Percentiles rank a stretch among this genome's conserved stretches.
phyloP scores from a whole-genome alignment of 1,140 invertebrate genomes.

The Drosophila teissieri region DNA sequence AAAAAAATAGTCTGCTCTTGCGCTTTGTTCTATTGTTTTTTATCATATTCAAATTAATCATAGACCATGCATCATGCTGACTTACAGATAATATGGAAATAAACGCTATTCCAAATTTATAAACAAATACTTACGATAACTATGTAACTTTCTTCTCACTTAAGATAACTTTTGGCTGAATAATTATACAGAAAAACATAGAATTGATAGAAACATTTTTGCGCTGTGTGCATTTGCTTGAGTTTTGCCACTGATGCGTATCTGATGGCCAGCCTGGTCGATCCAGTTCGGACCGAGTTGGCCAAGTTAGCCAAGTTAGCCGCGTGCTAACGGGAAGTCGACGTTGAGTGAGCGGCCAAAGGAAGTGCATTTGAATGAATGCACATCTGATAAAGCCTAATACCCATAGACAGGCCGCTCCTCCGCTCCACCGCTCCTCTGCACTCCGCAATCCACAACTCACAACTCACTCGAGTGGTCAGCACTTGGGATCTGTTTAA shows the following conservation, averaged over 20 bases:
- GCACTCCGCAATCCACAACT: slow-evolving; percentile 10
- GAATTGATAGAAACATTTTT: slow-evolving; percentile 35
- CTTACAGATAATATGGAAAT: too few relatives aligned
- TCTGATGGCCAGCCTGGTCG: slow-evolving; percentile 43
- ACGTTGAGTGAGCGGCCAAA: slow-evolving; percentile 68
- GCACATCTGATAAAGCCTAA: slow-evolving; percentile 78
- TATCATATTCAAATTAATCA: too few relatives aligned
- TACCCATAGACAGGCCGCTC: slow-evolving; percentile 59
- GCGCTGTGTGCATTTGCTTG: slow-evolving; percentile 47
- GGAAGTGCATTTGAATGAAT: slow-evolving; percentile 79
- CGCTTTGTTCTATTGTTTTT: too few relatives aligned
- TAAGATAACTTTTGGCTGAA: not conserved
- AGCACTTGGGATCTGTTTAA: slow-evolving; percentile 57
- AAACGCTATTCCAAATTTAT: too few relatives aligned
- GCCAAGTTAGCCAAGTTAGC: slow-evolving; percentile 10
- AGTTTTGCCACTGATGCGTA: slow-evolving; percentile 72
- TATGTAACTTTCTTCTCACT: too few relatives aligned
- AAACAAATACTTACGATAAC: too few relatives aligned
- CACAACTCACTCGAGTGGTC: slow-evolving; percentile 39
- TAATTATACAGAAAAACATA: not conserved
- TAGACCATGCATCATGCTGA: too few relatives aligned
- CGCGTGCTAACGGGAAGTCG: slow-evolving; percentile 74
- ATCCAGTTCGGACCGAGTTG: slow-evolving; percentile 5
- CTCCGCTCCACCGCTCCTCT: too few relatives aligned
- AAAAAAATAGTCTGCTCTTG: too few relatives aligned